Evolutionary conservation across 2,888 invertebrate genomes (phyloP).

Genomic region (Cerceris ruficornis): DNA sequence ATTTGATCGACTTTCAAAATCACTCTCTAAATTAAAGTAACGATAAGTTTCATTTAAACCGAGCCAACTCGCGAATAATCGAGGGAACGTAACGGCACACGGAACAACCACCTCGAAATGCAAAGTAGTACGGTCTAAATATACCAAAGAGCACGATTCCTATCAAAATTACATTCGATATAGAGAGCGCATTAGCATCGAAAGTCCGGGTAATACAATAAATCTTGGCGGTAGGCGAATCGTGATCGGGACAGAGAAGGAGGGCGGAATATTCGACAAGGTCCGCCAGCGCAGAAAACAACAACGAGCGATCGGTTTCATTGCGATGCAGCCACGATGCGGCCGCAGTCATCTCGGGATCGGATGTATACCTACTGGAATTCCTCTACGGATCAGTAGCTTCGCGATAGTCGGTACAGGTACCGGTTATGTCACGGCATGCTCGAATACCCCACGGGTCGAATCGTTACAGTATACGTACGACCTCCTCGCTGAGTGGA

Average conservation of each 20-base stretch:
- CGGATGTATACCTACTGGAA: constrained; percentile 58
- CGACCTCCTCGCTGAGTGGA: constrained; percentile 44
- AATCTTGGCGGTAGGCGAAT: constrained; percentile 44
- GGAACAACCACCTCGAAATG: neutral
- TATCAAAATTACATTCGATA: constrained; percentile 33
- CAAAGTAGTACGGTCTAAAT: constrained; percentile 1
- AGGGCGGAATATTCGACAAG: constrained; percentile 59
- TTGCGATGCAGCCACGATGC: constrained; percentile 45
- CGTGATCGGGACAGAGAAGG: constrained; percentile 51
- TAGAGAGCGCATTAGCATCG: constrained; percentile 43
- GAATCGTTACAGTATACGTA: constrained; percentile 48
- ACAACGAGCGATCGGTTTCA: constrained; percentile 53
- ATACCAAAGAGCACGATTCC: constrained; percentile 12
- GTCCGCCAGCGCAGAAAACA: constrained; percentile 55
- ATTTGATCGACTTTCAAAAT: no score
- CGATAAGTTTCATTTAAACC: no score
- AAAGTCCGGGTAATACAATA: constrained; percentile 48
- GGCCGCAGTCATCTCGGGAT: constrained; percentile 55
- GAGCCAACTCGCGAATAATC: no score
- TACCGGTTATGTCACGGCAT: constrained; percentile 66
- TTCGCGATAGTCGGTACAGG: constrained; percentile 63
- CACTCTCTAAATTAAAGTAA: no score
- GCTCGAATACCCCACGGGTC: constrained; percentile 65
- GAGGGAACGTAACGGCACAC: neutral
- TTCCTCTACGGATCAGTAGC: constrained; percentile 67